Conservation (phyloP, 2,797 vertebrate species). For the Ptychobarbus kaznakovi region DNA sequence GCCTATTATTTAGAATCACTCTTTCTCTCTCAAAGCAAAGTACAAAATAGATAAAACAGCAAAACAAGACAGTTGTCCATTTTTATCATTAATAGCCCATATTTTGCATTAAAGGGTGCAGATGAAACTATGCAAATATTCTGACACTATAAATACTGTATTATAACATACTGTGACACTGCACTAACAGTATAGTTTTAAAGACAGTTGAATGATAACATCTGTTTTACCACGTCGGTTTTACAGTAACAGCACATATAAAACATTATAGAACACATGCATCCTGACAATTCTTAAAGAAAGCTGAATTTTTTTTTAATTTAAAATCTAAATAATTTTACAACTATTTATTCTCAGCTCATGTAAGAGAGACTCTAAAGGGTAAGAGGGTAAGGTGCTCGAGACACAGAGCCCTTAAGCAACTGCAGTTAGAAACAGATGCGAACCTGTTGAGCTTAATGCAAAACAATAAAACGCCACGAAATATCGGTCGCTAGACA, state of each 20-base stretch:
- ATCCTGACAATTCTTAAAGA: conserved; percentile 7
- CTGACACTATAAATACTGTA: background rate
- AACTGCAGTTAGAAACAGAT: conserved; percentile 16
- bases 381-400: conserved; percentile 2
- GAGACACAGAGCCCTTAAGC: background rate
- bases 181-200: background rate
- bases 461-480: conserved; percentile 2
- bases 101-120: background rate
- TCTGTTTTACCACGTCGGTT: background rate
- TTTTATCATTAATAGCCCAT: background rate
- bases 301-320: background rate
- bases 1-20: background rate
- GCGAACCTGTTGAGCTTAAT: conserved; percentile 55
- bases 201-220: conserved; percentile 3
- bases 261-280: background rate
- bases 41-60: background rate
- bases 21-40: background rate
- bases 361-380: background rate
- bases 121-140: background rate
- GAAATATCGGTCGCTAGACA: conserved; percentile 15
- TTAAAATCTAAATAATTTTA: background rate
- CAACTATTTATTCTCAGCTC: conserved; percentile 19
- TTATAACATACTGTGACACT: background rate
- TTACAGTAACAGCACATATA: background rate
- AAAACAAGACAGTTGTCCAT: background rate